Evolutionary conservation across 2,797 vertebrate species (phyloP), one percentile per base, ranked within the genome.

Genomic region (Hirundo rustica): DNA sequence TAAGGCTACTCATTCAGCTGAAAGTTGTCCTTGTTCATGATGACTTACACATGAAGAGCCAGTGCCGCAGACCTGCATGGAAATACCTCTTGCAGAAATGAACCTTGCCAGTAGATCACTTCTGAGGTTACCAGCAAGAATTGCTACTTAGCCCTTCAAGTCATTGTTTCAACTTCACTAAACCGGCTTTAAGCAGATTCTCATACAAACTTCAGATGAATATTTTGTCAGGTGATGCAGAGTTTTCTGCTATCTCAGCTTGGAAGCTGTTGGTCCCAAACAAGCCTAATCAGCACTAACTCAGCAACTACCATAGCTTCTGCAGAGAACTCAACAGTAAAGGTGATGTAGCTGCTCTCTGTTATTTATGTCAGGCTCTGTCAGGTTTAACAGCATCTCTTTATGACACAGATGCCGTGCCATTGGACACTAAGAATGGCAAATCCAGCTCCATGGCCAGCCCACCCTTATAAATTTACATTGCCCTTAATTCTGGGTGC

Each of bases 1-100:
- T 48, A 55, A 84, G 23, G 14, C 80, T 83, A 25, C 29, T 88
- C 36, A 42, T 54, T 86, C 64, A 51, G 6, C 30, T 82, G 67
- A 85, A 90, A 70, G 55, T 75, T 5, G 2, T 79, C 34, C n/a
- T 60, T 1, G 0, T 25, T 80, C 38, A 21, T 0, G 0, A 21
- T 34, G 57, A 60, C 38, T 40, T 54, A 60, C 62, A 30, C 9
- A 16, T 8, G 50, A 92, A 55, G 8, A 57, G 6, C 13, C 36
- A 67, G 45, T 34, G 72, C 55, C 58, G 62, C 57, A 44, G 40
- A 81, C 12, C 11, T 51, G 42, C 19, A 7, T 5, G 22, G 54
- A 85, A 85, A 77, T 34, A 51, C 5, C 40, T 29, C 29, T 15
- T 13, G 38, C 64, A 82, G 80, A 42, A 75, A 66, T 42, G 73